Conservation (phyloP, 2,888 invertebrate species). For the Agriopis leucophaearia region DNA sequence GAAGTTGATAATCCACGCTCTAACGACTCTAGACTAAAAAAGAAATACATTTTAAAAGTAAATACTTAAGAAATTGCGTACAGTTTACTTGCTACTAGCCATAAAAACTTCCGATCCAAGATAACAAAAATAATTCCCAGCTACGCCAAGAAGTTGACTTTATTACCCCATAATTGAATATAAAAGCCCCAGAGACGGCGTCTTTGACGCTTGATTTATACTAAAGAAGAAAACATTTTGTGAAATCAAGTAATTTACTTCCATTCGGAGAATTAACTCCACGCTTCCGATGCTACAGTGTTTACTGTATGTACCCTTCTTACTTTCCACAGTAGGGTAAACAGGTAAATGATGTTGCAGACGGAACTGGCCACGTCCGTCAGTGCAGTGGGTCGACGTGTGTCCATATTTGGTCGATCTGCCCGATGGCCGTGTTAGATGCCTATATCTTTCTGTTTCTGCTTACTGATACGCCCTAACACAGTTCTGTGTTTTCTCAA, state of each 20-base stretch:
- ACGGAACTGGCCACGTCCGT: constrained; percentile 78
- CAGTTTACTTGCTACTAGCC: not conserved
- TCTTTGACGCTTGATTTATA: constrained; percentile 41
- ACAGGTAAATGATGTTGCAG: constrained; percentile 72
- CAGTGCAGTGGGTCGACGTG: constrained; percentile 71
- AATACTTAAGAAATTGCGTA: too few species aligned
- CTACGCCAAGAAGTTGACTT: constrained; percentile 5
- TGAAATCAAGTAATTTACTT: constrained; percentile 49
- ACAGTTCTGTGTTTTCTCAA: constrained; percentile 37
- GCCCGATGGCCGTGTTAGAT: constrained; percentile 75
- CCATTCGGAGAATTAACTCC: constrained; percentile 49
- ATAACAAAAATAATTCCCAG: constrained; percentile 5
- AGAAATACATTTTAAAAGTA: too few species aligned
- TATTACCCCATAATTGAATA: constrained; percentile 29
- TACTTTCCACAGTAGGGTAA: constrained; percentile 74
- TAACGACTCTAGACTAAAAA: too few species aligned
- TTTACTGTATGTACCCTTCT: constrained; percentile 56
- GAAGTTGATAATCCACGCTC: too few species aligned
- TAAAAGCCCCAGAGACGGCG: constrained; percentile 31
- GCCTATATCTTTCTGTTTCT: constrained; percentile 62
- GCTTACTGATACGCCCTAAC: constrained; percentile 51
- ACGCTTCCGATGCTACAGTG: constrained; percentile 50
- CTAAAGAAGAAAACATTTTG: constrained; percentile 44
- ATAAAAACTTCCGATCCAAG: constrained; percentile 2
- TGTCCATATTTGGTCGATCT: constrained; percentile 71